Conservation (phyloP, 2,113 vertebrate genomes). For the Pogona vitticeps region DNA sequence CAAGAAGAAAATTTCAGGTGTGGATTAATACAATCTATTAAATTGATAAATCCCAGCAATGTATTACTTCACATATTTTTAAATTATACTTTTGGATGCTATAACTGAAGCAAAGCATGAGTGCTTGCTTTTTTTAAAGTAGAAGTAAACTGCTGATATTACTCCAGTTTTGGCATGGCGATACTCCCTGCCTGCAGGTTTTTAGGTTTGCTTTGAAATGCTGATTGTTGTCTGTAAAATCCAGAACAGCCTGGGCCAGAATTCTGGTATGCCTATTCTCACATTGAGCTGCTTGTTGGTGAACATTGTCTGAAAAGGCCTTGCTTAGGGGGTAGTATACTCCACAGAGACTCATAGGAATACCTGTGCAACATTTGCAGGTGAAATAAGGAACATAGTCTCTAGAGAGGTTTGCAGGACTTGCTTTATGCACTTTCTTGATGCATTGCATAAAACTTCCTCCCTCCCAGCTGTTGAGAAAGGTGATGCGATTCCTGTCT, state of each 20-base stretch:
- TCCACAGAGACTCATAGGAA: neutral
- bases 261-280: neutral
- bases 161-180: neutral
- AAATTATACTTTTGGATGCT: neutral
- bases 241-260: neutral
- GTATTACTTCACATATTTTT: neutral
- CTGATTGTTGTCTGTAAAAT: neutral
- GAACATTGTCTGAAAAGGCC: neutral
- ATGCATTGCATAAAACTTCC: neutral
- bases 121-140: neutral
- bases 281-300: too few species aligned
- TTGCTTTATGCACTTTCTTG: too few species aligned
- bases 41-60: neutral
- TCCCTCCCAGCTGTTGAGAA: neutral
- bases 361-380: neutral
- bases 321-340: neutral
- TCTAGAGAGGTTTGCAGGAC: neutral
- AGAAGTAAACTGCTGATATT: neutral
- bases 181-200: neutral
- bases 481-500: too few species aligned
- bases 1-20: slow-evolving; percentile 98
- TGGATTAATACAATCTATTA: neutral
- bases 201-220: neutral
- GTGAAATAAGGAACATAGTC: neutral
- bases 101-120: neutral